A percentile compares a stretch with the other conserved stretches of the same genome.
phyloP scores from a whole-genome alignment of 2,888 invertebrate genomes.

The Scaptomyza cyrtandrae region DNA sequence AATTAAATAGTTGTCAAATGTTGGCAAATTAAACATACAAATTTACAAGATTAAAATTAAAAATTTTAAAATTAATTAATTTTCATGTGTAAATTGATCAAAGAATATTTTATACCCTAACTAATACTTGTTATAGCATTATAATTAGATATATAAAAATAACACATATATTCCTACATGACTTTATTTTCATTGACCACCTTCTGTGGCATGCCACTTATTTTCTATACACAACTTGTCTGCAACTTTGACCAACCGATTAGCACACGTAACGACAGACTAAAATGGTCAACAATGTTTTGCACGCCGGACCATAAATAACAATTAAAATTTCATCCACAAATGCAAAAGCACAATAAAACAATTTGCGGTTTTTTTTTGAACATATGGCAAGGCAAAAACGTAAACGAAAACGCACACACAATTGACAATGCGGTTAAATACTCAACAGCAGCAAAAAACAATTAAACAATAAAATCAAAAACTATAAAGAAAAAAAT shows the following conservation, averaged over 20 bases:
- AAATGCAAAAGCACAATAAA: constrained; percentile 59
- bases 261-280: constrained; percentile 29
- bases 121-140: not conserved
- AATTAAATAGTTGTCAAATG: not conserved
- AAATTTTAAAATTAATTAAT: not conserved
- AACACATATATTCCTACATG: not conserved
- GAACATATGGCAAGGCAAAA: constrained; percentile 29
- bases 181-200: not conserved
- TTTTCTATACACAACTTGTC: constrained; percentile 7
- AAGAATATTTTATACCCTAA: not conserved
- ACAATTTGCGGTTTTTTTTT: constrained; percentile 67
- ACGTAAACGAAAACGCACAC: constrained; percentile 25
- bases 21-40: not conserved
- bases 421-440: constrained; percentile 58
- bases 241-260: constrained; percentile 31
- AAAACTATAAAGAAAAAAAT: constrained; percentile 1
- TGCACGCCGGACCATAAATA: constrained; percentile 54
- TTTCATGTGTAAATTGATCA: not conserved
- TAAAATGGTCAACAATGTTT: constrained; percentile 33
- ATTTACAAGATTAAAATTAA: not conserved
- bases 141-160: not conserved
- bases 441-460: constrained; percentile 35
- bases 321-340: constrained; percentile 65
- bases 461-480: constrained; percentile 41
- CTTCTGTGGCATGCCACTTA: not conserved